Percentiles rank a stretch among this genome's conserved stretches.
These are phyloP conservation scores for Sisyra nigra DNA, from an alignment of 2,888 invertebrate genomes.

Conservation along the genomic window DNA sequence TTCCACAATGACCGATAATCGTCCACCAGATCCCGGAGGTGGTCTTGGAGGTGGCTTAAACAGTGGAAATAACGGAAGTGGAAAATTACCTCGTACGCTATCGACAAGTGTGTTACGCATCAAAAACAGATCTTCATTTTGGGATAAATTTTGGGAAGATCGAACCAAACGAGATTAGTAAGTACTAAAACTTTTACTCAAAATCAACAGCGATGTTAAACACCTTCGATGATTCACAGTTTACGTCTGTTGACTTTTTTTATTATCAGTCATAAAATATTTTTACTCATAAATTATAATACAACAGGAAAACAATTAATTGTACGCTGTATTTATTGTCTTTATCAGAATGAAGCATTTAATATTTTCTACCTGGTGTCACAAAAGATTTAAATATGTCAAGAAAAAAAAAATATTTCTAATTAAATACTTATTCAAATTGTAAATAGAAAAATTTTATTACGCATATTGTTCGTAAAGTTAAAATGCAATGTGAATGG, in stretches of 20 bases:
- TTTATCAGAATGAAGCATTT: no score
- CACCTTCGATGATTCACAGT: neutral
- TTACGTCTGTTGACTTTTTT: neutral
- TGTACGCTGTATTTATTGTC: no score
- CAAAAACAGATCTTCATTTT: constrained; percentile 62
- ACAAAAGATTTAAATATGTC: no score
- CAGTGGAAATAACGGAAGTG: constrained; percentile 1
- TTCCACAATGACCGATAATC: constrained; percentile 5
- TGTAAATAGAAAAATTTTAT: no score
- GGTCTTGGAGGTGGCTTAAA: constrained; percentile 4
- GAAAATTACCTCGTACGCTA: constrained; percentile 47
- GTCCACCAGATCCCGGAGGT: constrained; percentile 9
- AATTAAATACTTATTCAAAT: no score
- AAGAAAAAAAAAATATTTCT: no score
- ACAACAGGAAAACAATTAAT: no score
- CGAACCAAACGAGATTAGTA: constrained; percentile 50
- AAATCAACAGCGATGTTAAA: neutral
- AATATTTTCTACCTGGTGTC: no score
- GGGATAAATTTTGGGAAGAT: constrained; percentile 71
- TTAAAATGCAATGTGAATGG: no score
- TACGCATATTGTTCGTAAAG: no score
- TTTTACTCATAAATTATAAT: neutral
- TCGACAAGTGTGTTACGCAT: constrained; percentile 68
- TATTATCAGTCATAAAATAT: neutral
- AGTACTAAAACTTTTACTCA: constrained; percentile 30